phyloP scores from a whole-genome alignment of 2,113 vertebrate species.

The Struthio camelus region DNA sequence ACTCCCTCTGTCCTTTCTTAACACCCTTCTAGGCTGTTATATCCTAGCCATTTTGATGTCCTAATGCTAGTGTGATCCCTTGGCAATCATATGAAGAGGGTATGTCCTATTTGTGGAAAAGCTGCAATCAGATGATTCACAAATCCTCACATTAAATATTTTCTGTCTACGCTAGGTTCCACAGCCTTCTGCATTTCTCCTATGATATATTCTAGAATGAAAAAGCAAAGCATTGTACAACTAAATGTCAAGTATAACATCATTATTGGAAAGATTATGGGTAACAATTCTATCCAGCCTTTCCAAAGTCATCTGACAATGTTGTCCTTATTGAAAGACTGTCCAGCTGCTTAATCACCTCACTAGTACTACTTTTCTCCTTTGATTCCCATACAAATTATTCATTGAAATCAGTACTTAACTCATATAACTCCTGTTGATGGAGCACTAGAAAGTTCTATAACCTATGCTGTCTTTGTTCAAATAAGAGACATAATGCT shows the following conservation, averaged over 20 bases:
- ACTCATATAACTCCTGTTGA: not conserved
- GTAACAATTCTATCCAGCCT: not conserved
- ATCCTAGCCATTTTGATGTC: not conserved
- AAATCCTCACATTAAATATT: not conserved
- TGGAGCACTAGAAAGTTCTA: not conserved
- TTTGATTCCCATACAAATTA: not conserved
- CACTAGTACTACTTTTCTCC: not conserved
- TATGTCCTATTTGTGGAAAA: not conserved
- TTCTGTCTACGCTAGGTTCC: not conserved
- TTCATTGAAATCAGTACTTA: not conserved
- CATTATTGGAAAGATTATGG: not conserved
- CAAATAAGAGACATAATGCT: not conserved
- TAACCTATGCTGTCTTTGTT: not conserved
- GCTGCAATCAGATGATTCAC: not conserved
- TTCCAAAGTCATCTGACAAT: not conserved
- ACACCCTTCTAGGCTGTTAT: not conserved
- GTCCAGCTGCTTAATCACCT: not conserved
- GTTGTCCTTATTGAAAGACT: not conserved
- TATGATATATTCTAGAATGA: not conserved
- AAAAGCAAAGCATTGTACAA: not conserved
- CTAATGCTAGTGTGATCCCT: not conserved
- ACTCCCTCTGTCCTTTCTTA: not conserved
- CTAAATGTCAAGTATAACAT: not conserved
- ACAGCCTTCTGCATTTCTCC: not conserved
- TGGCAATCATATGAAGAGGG: not conserved